These are phyloP conservation scores for Aphelenchoides bicaudatus DNA, from an alignment of 2,888 invertebrate genomes.

Conservation along the genomic window DNA sequence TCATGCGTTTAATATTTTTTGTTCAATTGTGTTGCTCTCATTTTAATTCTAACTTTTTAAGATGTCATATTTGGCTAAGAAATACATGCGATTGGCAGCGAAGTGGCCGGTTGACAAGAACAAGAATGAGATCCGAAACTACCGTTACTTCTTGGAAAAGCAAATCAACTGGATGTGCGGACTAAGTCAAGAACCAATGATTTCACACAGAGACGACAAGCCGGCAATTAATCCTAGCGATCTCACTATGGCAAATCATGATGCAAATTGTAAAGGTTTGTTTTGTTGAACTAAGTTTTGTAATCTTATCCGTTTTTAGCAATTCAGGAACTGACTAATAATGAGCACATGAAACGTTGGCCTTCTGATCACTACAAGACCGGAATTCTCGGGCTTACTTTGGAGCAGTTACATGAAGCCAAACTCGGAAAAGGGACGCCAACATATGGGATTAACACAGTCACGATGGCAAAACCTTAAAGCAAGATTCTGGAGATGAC, in stretches of 20 bases:
- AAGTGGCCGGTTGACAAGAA: slow-evolving; percentile 51
- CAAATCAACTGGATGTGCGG: slow-evolving; percentile 22
- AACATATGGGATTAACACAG: too few relatives aligned
- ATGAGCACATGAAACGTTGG: slow-evolving; percentile 39
- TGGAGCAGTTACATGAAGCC: slow-evolving; percentile 36
- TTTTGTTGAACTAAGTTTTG: slow-evolving; percentile 1
- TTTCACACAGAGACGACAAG: too few relatives aligned
- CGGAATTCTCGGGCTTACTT: slow-evolving; percentile 45
- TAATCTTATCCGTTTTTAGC: slow-evolving; percentile 26
- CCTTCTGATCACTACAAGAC: slow-evolving; percentile 44
- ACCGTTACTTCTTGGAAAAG: slow-evolving; percentile 22
- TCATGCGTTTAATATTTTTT: neutral
- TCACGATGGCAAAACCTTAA: too few relatives aligned
- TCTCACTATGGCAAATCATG: slow-evolving; percentile 22
- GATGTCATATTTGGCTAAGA: slow-evolving; percentile 16
- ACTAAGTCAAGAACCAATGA: too few relatives aligned
- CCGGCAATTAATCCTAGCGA: too few relatives aligned
- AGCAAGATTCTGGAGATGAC: too few relatives aligned
- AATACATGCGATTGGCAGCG: slow-evolving; percentile 43
- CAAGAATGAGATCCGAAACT: slow-evolving; percentile 32
- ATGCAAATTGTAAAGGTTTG: slow-evolving; percentile 28
- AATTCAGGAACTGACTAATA: slow-evolving; percentile 42
- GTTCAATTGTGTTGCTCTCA: neutral
- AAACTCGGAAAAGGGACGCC: too few relatives aligned
- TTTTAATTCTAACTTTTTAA: neutral